phyloP scores from a whole-genome alignment of 1,140 invertebrate species.

The Drepana arcuata region DNA sequence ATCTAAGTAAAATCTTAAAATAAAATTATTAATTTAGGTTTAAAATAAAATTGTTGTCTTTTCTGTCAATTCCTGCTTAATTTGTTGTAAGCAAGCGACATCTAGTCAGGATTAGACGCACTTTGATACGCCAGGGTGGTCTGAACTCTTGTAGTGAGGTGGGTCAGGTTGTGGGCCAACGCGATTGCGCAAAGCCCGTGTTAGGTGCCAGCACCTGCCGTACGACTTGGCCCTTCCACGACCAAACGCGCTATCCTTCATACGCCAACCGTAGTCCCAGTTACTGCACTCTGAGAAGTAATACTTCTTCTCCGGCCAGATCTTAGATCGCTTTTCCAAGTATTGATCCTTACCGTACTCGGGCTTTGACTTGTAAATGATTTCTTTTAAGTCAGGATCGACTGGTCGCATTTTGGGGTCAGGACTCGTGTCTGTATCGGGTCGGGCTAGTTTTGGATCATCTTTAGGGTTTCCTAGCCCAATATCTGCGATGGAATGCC shows the following conservation, averaged over 20 bases:
- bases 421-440: constrained; percentile 21
- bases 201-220: constrained; percentile 35
- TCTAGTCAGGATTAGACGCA: no score
- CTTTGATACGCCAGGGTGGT: constrained; percentile 20
- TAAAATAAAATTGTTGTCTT: no score
- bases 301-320: constrained; percentile 35
- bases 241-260: constrained; percentile 35
- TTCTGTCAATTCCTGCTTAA: no score
- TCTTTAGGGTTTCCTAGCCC: constrained; percentile 35
- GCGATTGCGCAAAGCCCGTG: constrained; percentile 24
- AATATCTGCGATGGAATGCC: constrained; percentile 35
- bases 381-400: constrained; percentile 21
- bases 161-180: constrained; percentile 48
- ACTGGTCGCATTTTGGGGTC: constrained; percentile 48
- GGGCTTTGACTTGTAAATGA: constrained; percentile 42
- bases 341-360: constrained; percentile 33
- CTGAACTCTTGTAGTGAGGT: constrained; percentile 33
- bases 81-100: constrained; percentile 11
- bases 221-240: constrained; percentile 21
- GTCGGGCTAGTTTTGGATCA: constrained; percentile 27
- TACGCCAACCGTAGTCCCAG: constrained; percentile 44
- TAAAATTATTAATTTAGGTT: no score
- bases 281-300: constrained; percentile 37
- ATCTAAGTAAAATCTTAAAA: no score
- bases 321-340: constrained; percentile 24